Percentiles rank a stretch among this genome's conserved stretches.
phyloP scores from a whole-genome alignment of 2,888 invertebrate genomes.

The Notodromas monacha region DNA sequence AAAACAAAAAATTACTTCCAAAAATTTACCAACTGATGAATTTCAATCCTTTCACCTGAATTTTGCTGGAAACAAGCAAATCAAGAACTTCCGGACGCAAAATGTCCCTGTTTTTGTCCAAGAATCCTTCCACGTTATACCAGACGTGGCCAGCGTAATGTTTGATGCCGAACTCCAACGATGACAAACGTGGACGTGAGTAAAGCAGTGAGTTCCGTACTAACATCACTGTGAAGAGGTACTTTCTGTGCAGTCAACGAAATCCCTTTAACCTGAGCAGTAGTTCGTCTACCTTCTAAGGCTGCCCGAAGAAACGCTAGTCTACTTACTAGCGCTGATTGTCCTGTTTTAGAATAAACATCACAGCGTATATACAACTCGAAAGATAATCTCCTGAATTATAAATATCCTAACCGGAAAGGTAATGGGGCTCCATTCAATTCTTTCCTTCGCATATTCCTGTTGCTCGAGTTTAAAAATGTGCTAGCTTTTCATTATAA shows the following conservation, averaged over 20 bases:
- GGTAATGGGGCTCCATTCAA: conserved; percentile 52
- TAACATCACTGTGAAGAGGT: conserved; percentile 84
- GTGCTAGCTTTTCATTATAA: too few relatives aligned
- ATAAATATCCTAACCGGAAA: conserved; percentile 20
- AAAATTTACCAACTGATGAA: too few relatives aligned
- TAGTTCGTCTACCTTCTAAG: conserved; percentile 94
- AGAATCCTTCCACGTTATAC: conserved; percentile 75
- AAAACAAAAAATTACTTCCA: too few relatives aligned
- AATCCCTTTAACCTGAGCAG: conserved; percentile 81
- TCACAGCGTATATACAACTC: too few relatives aligned
- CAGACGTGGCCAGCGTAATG: conserved; percentile 89
- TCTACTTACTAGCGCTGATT: conserved; percentile 50
- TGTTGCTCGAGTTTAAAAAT: conserved; percentile 85
- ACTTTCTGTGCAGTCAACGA: conserved; percentile 85
- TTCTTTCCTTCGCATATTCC: conserved; percentile 67
- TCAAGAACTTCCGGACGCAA: conserved; percentile 65
- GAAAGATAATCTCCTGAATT: too few relatives aligned
- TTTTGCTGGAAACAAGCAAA: conserved; percentile 44
- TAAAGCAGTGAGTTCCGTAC: conserved; percentile 71
- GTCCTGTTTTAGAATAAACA: conserved; percentile 16
- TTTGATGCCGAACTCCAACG: conserved; percentile 28
- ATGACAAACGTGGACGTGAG: conserved; percentile 39
- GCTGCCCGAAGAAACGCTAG: conserved; percentile 77
- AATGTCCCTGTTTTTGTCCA: conserved; percentile 82
- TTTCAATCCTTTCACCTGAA: too few relatives aligned